Evolutionary conservation across 2,797 vertebrate species (phyloP).

Genomic region (Chiloscyllium punctatum): DNA sequence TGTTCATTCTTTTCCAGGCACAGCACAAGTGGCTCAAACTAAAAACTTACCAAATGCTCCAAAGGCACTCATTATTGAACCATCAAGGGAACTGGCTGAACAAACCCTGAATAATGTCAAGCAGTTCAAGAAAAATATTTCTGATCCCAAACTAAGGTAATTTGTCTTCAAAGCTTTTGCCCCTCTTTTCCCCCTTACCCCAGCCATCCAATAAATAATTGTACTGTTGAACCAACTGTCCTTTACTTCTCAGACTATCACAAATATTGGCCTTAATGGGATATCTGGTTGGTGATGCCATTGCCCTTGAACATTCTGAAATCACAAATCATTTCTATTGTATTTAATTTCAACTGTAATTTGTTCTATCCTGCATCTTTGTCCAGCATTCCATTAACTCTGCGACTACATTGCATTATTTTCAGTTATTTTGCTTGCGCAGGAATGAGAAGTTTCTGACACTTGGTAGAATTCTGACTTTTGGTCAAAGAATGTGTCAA

Average conservation of each 20-base stretch:
- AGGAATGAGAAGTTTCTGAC: too few relatives aligned
- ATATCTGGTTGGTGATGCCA: neutral
- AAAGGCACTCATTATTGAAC: slow-evolving; percentile 88
- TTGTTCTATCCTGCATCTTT: neutral
- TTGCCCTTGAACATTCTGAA: neutral
- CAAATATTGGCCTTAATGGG: neutral
- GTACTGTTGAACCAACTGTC: neutral
- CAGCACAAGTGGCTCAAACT: slow-evolving; percentile 74
- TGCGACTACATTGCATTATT: neutral
- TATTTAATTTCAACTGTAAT: neutral
- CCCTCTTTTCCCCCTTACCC: neutral
- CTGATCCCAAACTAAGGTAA: slow-evolving; percentile 88
- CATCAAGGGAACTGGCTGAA: slow-evolving; percentile 89
- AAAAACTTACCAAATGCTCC: slow-evolving; percentile 75
- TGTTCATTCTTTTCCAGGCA: slow-evolving; percentile 59
- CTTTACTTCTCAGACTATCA: neutral
- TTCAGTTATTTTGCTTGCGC: neutral
- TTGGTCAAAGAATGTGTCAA: too few relatives aligned
- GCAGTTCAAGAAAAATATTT: slow-evolving; percentile 85
- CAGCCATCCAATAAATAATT: neutral
- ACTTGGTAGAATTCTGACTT: too few relatives aligned
- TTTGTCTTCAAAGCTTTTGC: neutral
- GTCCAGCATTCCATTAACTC: neutral
- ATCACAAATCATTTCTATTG: neutral
- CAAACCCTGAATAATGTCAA: slow-evolving; percentile 90